A percentile compares a stretch with the other conserved stretches of the same genome.
These are phyloP conservation scores for Orthochromis indermauri DNA, from an alignment of 2,113 vertebrate genomes.

Conservation along the genomic window DNA sequence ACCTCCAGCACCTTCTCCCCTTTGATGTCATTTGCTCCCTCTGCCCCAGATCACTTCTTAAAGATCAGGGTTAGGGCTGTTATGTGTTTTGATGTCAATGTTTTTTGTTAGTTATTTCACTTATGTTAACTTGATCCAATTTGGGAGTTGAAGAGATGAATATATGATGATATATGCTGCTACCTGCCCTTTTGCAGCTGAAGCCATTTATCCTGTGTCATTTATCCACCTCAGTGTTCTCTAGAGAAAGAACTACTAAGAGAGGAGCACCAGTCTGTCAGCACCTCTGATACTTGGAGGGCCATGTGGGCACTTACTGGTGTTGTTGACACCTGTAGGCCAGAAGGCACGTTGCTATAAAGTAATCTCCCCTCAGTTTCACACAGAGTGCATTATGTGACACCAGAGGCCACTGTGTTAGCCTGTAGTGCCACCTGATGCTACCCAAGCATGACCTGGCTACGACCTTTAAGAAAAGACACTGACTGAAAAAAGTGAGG, in stretches of 20 bases:
- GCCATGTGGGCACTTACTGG: not conserved
- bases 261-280: not conserved
- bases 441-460: not conserved
- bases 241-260: not conserved
- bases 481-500: not conserved
- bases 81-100: not conserved
- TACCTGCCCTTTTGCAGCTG: not conserved
- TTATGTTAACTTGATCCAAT: not conserved
- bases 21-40: not conserved
- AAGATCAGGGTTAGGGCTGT: not conserved
- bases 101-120: not conserved
- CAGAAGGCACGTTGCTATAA: not conserved
- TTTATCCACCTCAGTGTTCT: not conserved
- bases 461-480: not conserved
- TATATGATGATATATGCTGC: not conserved
- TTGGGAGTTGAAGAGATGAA: not conserved
- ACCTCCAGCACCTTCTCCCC: not conserved
- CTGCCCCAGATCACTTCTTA: not conserved
- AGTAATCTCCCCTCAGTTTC: not conserved
- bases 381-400: not conserved
- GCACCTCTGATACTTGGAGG: not conserved
- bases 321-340: not conserved
- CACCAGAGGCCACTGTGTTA: not conserved
- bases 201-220: not conserved
- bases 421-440: slow-evolving; percentile 1